phyloP scores from a whole-genome alignment of 2,113 vertebrate species.

The Pipa parva region DNA sequence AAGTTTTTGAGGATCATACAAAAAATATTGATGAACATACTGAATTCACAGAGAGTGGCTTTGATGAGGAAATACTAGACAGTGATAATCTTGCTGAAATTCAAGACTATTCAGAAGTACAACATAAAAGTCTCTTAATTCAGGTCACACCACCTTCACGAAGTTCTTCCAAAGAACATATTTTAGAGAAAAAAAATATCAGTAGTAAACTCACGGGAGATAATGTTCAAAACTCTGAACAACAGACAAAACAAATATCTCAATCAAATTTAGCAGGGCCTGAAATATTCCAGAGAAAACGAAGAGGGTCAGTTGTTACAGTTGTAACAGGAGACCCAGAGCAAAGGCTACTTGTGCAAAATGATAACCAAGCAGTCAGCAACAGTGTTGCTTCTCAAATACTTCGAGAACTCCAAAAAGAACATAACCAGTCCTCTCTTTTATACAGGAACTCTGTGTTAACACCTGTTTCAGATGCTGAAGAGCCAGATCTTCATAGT shows the following conservation, averaged over 20 bases:
- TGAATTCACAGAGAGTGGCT: constrained; percentile 53
- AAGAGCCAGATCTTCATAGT: constrained; percentile 39
- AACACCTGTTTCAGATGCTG: constrained; percentile 43
- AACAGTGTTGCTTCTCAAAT: constrained; percentile 28
- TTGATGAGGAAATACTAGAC: constrained; percentile 54
- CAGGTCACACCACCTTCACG: constrained; percentile 51
- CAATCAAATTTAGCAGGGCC: constrained; percentile 15
- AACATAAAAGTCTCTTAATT: constrained; percentile 39
- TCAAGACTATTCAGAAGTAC: constrained; percentile 30
- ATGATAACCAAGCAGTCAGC: constrained; percentile 23
- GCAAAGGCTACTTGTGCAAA: constrained; percentile 54
- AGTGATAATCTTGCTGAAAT: constrained; percentile 30
- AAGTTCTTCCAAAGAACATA: constrained; percentile 49
- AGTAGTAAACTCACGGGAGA: constrained; percentile 8
- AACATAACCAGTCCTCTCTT: constrained; percentile 10
- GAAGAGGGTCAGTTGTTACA: constrained; percentile 52
- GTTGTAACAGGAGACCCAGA: constrained; percentile 51
- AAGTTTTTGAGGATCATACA: constrained; percentile 28
- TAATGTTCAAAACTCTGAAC: constrained; percentile 6
- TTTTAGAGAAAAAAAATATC: constrained; percentile 31
- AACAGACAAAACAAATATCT: constrained; percentile 16
- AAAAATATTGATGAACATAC: constrained; percentile 45
- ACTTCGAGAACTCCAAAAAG: constrained; percentile 42
- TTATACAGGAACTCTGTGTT: constrained; percentile 42
- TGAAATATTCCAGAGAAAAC: constrained; percentile 35